Evolutionary conservation across 2,113 vertebrate species (phyloP), one percentile per base, ranked within the genome.

Genomic region (Perca flavescens): DNA sequence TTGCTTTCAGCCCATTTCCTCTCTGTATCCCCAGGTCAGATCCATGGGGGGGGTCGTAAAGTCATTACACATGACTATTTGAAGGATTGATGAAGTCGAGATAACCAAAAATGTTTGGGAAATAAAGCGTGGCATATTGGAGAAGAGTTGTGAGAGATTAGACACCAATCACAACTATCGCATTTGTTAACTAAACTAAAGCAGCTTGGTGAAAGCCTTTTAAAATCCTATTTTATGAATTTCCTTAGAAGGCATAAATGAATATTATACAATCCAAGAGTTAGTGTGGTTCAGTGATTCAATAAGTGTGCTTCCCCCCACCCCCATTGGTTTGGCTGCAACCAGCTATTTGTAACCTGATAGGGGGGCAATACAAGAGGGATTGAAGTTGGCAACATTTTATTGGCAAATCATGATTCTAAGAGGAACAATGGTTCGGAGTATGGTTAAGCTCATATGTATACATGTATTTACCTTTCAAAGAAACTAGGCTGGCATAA

Each of bases 401-500:
- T 50, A 31, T 47, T 31, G 46, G 22, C 14, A 34, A 13, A 52
- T 61, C 34, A 57, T 49, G 6, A n/a, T 69, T 63, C 12, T 16
- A 21, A 46, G 54, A 21, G 34, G 43, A 60, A 36, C 22, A 62
- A 68, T 6, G 28, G 46, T 54, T 72, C 25, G 69, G 17, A 67
- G 21, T 22, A 58, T 5, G 19, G 15, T 36, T 52, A 83, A 65
- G 25, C 66, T 13, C 36, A 17, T 36, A 43, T 56, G n/a, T 19
- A 54, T 53, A 43, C 14, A 57, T 69, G 21, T 46, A 16, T 57
- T 49, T 21, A 71, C 28, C 40, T 36, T 85, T 61, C 6, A 77
- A 28, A 72, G 1, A 49, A 54, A 67, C 1, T 3, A 67, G 25
- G 60, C 36, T 28, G 16, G 60, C 25, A 70, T 25, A 19, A 56